Base-by-base conservation (phyloP, 2,888 invertebrate genomes). In the Hyposoter didymator region DNA sequence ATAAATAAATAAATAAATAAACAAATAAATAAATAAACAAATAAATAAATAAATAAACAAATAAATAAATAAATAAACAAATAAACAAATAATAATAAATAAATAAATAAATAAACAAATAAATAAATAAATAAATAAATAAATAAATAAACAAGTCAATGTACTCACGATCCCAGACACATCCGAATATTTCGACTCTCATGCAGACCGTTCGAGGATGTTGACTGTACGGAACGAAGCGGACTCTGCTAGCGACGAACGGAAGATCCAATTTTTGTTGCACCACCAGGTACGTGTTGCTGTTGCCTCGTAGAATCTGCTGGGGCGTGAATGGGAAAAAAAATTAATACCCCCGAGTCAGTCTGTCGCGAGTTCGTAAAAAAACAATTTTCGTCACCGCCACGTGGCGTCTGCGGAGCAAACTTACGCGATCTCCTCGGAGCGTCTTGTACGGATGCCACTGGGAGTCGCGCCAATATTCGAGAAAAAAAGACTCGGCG, bases 101-200 rank as follows among this genome's bases (percentile, higher is more conserved):
- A 35, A 35, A 4, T 35, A 6, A 35, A 35, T 35, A 35, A 35
- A 6, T 35, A 6, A 35, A 6, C 5, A 35, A 35, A 35, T 35
- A 35, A 35, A 6, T 6, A 35, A 35, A 35, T 35, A 35, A 35
- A 35, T 35, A 6, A 35, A 35, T 4, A 35, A 35, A 35, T 35
- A 35, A 35, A 6, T 6, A 35, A 35, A 35, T 35, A 35, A 6
- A 35, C 5, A 35, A 35, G 59, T 10, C 35, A 22, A 55, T 87
- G 73, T 92, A 95, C 95, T 96, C 94, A 97, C 97, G 96, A 94
- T 95, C 95, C 96, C 96, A 97, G 59, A 95, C 94, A 94, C 98
- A 99, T 87, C 98, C 98, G 93, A 97, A 98, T 82, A 98, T 94
- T 93, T 99, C 99, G 59, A 98, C 97, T 88, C 98, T 94, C 97